These are phyloP conservation scores for Ifrita kowaldi DNA, from an alignment of 2,113 vertebrate genomes.

Conservation along the genomic window DNA sequence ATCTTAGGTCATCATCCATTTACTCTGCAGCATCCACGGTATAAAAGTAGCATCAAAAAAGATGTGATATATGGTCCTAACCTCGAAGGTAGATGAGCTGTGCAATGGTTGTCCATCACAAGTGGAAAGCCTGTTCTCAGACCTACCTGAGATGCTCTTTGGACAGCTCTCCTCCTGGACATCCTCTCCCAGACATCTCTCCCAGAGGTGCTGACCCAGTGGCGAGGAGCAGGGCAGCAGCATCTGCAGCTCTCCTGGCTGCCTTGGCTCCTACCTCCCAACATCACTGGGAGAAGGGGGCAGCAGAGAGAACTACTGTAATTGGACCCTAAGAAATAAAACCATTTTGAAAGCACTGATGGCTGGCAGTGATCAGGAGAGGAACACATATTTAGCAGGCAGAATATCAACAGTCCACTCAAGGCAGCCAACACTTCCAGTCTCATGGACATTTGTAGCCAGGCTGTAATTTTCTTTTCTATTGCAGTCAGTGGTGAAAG, in stretches of 20 bases:
- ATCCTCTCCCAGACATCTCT: not conserved
- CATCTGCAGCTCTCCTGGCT: not conserved
- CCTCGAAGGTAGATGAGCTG: not conserved
- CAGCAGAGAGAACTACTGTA: not conserved
- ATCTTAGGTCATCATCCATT: not conserved
- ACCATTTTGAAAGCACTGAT: not conserved
- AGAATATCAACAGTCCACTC: not conserved
- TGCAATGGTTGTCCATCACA: not conserved
- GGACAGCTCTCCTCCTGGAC: not conserved
- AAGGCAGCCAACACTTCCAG: not conserved
- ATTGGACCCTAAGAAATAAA: not conserved
- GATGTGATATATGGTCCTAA: not conserved
- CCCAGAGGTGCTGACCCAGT: fast-evolving
- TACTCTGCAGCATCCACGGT: not conserved
- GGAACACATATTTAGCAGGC: not conserved
- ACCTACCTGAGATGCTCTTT: not conserved
- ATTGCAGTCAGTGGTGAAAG: not conserved
- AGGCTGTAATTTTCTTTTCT: not conserved
- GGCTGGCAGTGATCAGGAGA: not conserved
- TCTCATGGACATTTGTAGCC: not conserved
- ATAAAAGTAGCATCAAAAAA: not conserved
- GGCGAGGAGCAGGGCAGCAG: not conserved
- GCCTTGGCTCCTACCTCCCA: not conserved
- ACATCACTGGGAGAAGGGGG: not conserved
- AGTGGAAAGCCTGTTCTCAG: not conserved